Conservation (phyloP, 2,113 vertebrate genomes). For the Naja naja region DNA sequence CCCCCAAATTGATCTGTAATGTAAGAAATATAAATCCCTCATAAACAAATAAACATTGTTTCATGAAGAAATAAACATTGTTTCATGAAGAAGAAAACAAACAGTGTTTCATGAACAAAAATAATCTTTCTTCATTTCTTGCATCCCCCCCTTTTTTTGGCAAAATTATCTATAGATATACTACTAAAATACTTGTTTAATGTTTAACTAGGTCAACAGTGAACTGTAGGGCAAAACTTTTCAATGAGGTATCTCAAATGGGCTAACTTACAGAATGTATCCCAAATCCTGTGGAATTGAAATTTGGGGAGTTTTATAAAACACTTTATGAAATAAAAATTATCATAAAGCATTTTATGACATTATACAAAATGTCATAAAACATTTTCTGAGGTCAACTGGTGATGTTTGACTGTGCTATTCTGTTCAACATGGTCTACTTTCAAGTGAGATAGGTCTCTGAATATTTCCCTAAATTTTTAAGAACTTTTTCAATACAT, state of each 20-base stretch:
- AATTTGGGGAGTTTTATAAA: neutral
- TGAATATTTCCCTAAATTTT: neutral
- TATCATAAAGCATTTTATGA: neutral
- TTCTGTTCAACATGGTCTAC: neutral
- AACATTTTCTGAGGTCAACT: neutral
- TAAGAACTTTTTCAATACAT: neutral
- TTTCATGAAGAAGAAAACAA: neutral
- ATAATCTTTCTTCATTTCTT: neutral
- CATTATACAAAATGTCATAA: neutral
- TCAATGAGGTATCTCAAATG: neutral
- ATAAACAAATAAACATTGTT: neutral
- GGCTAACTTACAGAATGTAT: neutral
- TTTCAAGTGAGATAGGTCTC: neutral
- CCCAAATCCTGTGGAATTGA: neutral
- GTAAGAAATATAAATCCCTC: neutral
- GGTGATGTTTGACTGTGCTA: neutral
- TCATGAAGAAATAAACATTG: neutral
- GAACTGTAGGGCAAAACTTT: neutral
- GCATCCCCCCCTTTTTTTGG: neutral
- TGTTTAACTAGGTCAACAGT: neutral
- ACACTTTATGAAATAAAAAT: neutral
- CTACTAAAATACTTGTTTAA: neutral
- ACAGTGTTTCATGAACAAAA: neutral
- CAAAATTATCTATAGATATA: neutral
- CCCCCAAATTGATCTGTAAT: neutral